Percentiles rank a stretch among this genome's conserved stretches.
phyloP scores from a whole-genome alignment of 2,113 vertebrate species.

The Cyrtonyx montezumae region DNA sequence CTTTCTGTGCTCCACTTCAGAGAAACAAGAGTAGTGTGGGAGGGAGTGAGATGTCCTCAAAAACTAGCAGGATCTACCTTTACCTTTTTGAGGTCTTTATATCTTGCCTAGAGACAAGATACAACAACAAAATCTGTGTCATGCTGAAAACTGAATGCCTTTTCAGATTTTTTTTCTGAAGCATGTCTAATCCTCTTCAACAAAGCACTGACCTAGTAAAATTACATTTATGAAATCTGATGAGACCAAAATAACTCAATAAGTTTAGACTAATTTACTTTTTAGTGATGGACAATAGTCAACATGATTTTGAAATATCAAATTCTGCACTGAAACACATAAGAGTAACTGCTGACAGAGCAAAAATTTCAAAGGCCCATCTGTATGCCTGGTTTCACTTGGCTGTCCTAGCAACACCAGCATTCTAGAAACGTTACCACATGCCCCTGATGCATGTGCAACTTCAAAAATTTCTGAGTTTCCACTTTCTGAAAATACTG shows the following conservation, averaged over 20 bases:
- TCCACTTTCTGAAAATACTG: background rate
- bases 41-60: background rate
- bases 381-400: background rate
- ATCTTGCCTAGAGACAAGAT: background rate
- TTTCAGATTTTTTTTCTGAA: background rate
- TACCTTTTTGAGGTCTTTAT: constrained; percentile 4
- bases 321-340: background rate
- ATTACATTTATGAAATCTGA: background rate
- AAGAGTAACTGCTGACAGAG: background rate
- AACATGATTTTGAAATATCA: background rate
- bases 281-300: background rate
- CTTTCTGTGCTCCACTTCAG: constrained; percentile 4
- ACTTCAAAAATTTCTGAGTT: background rate
- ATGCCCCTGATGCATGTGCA: background rate
- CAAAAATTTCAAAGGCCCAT: background rate
- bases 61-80: background rate
- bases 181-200: background rate
- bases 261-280: background rate
- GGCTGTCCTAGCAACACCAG: background rate
- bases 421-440: background rate
- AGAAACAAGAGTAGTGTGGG: background rate
- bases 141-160: background rate
- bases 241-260: background rate
- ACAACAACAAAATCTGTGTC: background rate
- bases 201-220: background rate